Evolutionary conservation across 2,113 vertebrate genomes (phyloP).

Genomic region (Himantopus leucocephalus): DNA sequence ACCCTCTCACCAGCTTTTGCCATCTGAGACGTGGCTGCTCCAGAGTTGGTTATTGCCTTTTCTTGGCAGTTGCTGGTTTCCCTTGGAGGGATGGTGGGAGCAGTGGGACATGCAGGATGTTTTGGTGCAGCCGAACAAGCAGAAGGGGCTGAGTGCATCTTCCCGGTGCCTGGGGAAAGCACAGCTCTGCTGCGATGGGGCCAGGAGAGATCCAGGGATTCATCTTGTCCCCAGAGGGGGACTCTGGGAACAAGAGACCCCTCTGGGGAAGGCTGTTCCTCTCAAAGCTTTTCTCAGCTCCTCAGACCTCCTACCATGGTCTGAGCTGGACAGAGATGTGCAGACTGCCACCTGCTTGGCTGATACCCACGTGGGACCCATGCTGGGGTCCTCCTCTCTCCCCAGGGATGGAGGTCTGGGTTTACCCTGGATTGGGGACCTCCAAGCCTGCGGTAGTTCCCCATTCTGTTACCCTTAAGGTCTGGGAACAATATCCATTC

Average conservation of each 20-base stretch:
- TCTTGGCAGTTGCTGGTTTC: not conserved
- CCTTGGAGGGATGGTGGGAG: not conserved
- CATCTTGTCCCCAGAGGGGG: not conserved
- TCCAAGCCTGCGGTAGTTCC: not conserved
- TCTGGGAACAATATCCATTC: not conserved
- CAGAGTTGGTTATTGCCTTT: not conserved
- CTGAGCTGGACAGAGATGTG: not conserved
- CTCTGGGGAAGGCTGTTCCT: not conserved
- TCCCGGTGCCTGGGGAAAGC: not conserved
- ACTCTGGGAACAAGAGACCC: too few relatives aligned
- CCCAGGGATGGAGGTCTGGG: not conserved
- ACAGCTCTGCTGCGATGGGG: not conserved
- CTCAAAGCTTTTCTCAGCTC: not conserved
- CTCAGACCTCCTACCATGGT: not conserved
- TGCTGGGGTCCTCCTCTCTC: not conserved
- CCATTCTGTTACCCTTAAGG: fast-evolving
- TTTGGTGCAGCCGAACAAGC: not conserved
- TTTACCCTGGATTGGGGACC: not conserved
- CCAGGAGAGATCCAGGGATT: not conserved
- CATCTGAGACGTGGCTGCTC: not conserved
- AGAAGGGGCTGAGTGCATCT: not conserved
- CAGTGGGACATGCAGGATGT: not conserved
- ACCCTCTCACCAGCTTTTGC: not conserved
- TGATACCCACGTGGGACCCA: not conserved
- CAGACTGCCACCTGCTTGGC: not conserved